Evolutionary conservation across 2,113 vertebrate species (phyloP).

Genomic region (Epinephelus fuscoguttatus): DNA sequence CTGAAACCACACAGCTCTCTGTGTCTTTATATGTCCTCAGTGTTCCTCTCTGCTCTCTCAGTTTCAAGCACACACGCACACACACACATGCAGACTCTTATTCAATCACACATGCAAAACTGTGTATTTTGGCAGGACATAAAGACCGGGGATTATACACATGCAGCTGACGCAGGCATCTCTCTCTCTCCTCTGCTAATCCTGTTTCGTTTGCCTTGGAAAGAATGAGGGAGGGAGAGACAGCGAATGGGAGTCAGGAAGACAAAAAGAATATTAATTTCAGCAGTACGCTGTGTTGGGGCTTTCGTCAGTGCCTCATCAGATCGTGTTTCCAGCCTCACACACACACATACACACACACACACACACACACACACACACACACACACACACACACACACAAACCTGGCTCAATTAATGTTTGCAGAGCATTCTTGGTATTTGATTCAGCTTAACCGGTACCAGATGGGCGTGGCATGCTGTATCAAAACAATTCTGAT

Average conservation of each 20-base stretch:
- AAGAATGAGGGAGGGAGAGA: conserved; percentile 44
- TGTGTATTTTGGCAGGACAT: conserved; percentile 76
- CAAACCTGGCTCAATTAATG: conserved; percentile 14
- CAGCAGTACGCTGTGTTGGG: conserved; percentile 43
- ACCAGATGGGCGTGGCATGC: conserved; percentile 19
- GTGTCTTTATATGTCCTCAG: not conserved
- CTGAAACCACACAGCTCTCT: conserved; percentile 8
- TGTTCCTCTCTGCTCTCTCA: conserved; percentile 39
- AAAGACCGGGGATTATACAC: conserved; percentile 77
- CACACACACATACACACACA: not conserved
- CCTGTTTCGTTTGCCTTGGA: conserved; percentile 79
- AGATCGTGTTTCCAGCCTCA: conserved; percentile 10
- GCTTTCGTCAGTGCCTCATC: conserved; percentile 38
- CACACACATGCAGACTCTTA: conserved; percentile 49
- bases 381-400: not conserved
- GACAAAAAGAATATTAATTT: conserved; percentile 71
- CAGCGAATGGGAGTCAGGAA: conserved; percentile 29
- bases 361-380: not conserved
- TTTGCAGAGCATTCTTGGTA: conserved; percentile 24
- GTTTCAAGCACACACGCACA: conserved; percentile 32
- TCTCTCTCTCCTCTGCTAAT: conserved; percentile 68
- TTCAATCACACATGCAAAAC: conserved; percentile 55
- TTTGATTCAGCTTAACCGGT: conserved; percentile 33
- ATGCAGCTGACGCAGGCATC: conserved; percentile 74
- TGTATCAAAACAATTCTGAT: conserved; percentile 11